phyloP scores from a whole-genome alignment of 2,888 invertebrate species.

The Zygogramma bicolorata region DNA sequence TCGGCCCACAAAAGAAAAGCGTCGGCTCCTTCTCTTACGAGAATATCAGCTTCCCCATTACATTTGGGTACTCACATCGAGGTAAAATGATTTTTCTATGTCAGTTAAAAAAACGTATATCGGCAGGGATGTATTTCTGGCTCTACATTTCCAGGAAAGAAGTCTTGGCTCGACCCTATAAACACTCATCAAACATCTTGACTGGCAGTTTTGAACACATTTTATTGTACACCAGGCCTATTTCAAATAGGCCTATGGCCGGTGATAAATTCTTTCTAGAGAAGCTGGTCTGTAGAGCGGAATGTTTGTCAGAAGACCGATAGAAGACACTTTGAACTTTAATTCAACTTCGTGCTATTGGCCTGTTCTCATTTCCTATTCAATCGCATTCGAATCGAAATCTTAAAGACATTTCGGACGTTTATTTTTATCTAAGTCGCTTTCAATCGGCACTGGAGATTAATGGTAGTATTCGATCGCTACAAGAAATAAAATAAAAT shows the following conservation, averaged over 20 bases:
- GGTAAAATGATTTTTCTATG: too few species aligned
- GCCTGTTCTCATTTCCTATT: slow-evolving; percentile 2
- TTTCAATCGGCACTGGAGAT: background rate
- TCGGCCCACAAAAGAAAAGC: too few species aligned
- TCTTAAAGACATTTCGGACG: background rate
- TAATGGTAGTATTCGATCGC: background rate
- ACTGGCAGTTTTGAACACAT: too few species aligned
- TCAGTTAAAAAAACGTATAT: too few species aligned
- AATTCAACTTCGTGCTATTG: slow-evolving; percentile 1
- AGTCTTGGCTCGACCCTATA: too few species aligned
- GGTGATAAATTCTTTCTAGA: background rate
- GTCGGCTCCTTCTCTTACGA: too few species aligned
- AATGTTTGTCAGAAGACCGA: background rate
- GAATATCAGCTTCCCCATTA: too few species aligned
- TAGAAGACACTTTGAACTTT: slow-evolving; percentile 5
- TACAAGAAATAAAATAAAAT: background rate
- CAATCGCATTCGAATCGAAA: background rate
- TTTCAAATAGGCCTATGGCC: background rate
- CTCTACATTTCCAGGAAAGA: too few species aligned
- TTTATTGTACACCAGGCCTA: too few species aligned
- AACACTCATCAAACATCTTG: too few species aligned
- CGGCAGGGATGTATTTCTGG: too few species aligned
- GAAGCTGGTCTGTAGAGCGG: background rate
- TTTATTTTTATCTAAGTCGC: slow-evolving; percentile 3
- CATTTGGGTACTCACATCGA: too few species aligned